A percentile compares a stretch with the other conserved stretches of the same genome.
These are phyloP conservation scores for Prolemur simus DNA, from an alignment of 2,113 vertebrate species.

Conservation along the genomic window DNA sequence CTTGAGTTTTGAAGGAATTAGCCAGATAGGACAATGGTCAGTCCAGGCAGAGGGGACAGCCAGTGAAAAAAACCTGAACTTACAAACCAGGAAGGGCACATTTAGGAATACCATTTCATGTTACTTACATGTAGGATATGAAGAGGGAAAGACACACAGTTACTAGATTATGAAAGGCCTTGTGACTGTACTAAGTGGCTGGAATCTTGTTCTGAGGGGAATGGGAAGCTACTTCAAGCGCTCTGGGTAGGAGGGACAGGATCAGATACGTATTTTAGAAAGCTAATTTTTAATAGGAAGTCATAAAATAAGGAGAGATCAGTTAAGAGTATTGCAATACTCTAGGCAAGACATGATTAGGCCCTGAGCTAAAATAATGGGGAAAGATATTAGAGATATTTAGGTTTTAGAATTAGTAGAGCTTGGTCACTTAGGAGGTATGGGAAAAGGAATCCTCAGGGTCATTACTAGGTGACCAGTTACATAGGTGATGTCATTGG, in stretches of 20 bases:
- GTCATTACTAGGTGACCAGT: not conserved
- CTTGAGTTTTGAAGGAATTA: conserved; percentile 44
- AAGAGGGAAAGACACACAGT: not conserved
- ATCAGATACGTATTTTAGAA: conserved; percentile 11
- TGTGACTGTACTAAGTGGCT: not conserved
- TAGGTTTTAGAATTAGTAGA: conserved; percentile 20
- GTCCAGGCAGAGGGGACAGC: not conserved
- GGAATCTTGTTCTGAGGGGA: not conserved
- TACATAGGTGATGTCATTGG: conserved; percentile 1
- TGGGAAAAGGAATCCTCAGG: not conserved
- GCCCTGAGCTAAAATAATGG: conserved; percentile 16
- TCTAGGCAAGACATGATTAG: not conserved
- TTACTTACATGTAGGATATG: not conserved
- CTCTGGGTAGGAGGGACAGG: not conserved
- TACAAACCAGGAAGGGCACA: not conserved
- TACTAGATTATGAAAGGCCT: conserved; percentile 22
- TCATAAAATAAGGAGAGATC: not conserved
- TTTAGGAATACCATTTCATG: conserved; percentile 23
- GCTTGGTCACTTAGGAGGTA: not conserved
- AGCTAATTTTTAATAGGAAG: conserved; percentile 22
- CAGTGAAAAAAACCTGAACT: conserved; percentile 22
- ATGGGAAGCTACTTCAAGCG: not conserved
- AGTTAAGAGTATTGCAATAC: not conserved
- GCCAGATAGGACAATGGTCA: not conserved
- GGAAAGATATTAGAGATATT: not conserved